phyloP scores from a whole-genome alignment of 1,140 invertebrate species.

The Cotesia glomerata region DNA sequence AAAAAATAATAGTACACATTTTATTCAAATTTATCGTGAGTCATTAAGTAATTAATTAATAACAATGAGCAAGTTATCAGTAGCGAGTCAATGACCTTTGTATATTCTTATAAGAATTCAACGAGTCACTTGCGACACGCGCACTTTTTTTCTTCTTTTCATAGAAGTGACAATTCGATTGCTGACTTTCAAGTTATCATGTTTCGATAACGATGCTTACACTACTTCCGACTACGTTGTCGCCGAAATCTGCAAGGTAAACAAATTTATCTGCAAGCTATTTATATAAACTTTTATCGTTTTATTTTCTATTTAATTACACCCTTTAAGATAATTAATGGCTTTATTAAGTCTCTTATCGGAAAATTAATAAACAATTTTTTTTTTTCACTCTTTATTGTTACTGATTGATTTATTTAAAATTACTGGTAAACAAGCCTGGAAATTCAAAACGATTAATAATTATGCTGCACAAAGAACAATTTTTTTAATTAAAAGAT shows the following conservation, averaged over 20 bases:
- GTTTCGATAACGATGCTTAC: constrained; percentile 17
- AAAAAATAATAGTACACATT: too few species aligned
- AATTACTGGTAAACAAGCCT: too few species aligned
- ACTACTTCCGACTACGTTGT: constrained; percentile 17
- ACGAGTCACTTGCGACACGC: constrained; percentile 47
- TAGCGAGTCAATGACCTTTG: constrained; percentile 38
- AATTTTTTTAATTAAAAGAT: too few species aligned
- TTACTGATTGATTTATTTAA: too few species aligned
- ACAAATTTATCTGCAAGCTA: neutral
- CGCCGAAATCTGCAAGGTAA: neutral
- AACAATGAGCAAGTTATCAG: neutral
- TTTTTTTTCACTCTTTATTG: too few species aligned
- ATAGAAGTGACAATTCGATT: constrained; percentile 12
- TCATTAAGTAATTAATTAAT: neutral
- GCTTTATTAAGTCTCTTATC: too few species aligned
- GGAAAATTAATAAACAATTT: too few species aligned
- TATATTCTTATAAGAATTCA: constrained; percentile 38
- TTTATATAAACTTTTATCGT: neutral
- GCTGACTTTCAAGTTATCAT: constrained; percentile 25
- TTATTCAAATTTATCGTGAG: too few species aligned
- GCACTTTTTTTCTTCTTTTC: constrained; percentile 30
- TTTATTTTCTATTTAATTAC: too few species aligned
- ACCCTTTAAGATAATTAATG: too few species aligned
- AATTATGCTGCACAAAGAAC: too few species aligned
- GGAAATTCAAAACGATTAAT: too few species aligned